A percentile compares a stretch with the other conserved stretches of the same genome.
These are phyloP conservation scores for Calliopum simillimum DNA, from an alignment of 2,888 invertebrate species.

Conservation along the genomic window DNA sequence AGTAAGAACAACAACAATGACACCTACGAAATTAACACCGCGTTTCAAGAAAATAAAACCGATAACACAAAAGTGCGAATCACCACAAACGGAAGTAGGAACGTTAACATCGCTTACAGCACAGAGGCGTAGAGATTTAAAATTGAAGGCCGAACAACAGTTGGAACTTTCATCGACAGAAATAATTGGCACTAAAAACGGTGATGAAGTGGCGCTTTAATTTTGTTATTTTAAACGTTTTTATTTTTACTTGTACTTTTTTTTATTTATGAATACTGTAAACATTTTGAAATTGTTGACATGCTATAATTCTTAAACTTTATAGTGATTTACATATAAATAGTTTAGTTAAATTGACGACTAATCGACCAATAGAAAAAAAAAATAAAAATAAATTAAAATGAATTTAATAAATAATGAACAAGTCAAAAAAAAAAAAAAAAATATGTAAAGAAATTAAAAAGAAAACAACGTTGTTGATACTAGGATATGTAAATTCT, in stretches of 20 bases:
- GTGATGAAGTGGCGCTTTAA: slow-evolving; percentile 62
- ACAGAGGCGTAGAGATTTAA: slow-evolving; percentile 55
- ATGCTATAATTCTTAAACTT: neutral
- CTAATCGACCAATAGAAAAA: slow-evolving; percentile 6
- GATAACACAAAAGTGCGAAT: neutral
- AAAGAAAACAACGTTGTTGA: slow-evolving; percentile 21
- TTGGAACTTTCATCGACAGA: slow-evolving; percentile 43
- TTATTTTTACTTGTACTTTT: too few species aligned
- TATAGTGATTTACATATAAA: slow-evolving; percentile 24
- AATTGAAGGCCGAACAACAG: slow-evolving; percentile 55
- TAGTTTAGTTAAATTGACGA: slow-evolving; percentile 6
- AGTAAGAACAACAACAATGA: slow-evolving; percentile 8
- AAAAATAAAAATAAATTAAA: slow-evolving; percentile 10
- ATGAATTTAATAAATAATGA: neutral
- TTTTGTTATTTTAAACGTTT: neutral
- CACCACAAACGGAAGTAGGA: neutral
- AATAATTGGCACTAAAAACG: slow-evolving; percentile 45
- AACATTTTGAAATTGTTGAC: slow-evolving; percentile 17
- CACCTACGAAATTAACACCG: slow-evolving; percentile 28
- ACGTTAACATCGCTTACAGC: slow-evolving; percentile 47
- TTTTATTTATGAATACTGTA: neutral
- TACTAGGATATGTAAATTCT: slow-evolving; percentile 16
- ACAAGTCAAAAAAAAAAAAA: neutral
- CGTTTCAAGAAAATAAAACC: slow-evolving; percentile 16
- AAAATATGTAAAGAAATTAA: neutral